Conservation (phyloP, 2,888 invertebrate genomes). For the Watsonalla cultraria region DNA sequence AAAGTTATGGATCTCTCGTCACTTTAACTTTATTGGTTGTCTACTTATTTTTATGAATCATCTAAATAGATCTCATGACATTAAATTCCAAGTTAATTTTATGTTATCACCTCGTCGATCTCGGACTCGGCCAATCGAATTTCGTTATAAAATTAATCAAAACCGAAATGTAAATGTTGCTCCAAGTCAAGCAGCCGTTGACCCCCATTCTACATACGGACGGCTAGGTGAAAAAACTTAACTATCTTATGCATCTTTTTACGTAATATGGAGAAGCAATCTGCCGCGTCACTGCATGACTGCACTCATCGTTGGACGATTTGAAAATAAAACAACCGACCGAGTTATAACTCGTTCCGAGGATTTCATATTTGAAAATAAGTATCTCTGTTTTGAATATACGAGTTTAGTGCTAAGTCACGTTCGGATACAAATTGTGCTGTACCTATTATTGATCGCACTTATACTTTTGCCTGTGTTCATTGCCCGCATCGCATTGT, state of each 20-base stretch:
- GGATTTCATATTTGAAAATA: constrained; percentile 73
- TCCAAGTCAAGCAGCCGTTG: neutral
- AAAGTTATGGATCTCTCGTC: neutral
- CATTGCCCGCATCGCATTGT: too few species aligned
- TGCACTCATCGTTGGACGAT: constrained; percentile 40
- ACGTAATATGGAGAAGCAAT: constrained; percentile 31
- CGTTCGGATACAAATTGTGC: constrained; percentile 27
- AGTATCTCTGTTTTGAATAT: constrained; percentile 60
- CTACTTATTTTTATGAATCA: neutral
- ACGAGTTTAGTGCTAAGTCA: constrained; percentile 62
- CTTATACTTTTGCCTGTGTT: neutral
- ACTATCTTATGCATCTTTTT: constrained; percentile 14
- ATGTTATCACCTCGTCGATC: neutral
- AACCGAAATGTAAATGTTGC: neutral
- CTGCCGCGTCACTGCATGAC: constrained; percentile 59
- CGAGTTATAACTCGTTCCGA: constrained; percentile 51
- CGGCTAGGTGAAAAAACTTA: constrained; percentile 17
- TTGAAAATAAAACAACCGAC: constrained; percentile 39
- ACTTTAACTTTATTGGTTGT: neutral
- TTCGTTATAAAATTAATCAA: neutral
- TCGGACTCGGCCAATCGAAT: neutral
- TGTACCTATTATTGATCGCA: neutral
- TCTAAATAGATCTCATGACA: neutral
- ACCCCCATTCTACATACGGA: constrained; percentile 1
- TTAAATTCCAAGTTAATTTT: neutral